These are phyloP conservation scores for Euplexia lucipara DNA, from an alignment of 2,888 invertebrate species.

Conservation along the genomic window DNA sequence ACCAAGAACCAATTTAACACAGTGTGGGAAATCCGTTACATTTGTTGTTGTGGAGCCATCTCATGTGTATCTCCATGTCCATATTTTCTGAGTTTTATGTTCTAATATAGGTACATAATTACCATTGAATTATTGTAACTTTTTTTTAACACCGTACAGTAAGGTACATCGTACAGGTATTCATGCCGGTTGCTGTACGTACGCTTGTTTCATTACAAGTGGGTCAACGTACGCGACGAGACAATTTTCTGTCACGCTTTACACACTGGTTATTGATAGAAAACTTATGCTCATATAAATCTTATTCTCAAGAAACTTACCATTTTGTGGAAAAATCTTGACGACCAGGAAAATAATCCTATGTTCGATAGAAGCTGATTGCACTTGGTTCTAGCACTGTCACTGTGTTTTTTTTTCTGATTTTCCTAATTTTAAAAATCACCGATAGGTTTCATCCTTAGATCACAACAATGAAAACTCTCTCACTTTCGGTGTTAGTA, in stretches of 20 bases:
- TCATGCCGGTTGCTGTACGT: slow-evolving; percentile 72
- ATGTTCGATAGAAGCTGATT: slow-evolving; percentile 65
- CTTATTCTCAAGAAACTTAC: slow-evolving; percentile 70
- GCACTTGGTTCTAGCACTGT: slow-evolving; percentile 82
- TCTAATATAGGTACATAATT: slow-evolving; percentile 22
- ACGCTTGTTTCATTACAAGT: slow-evolving; percentile 71
- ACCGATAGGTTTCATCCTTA: slow-evolving; percentile 82
- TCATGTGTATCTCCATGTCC: slow-evolving; percentile 3
- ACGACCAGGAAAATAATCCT: slow-evolving; percentile 73
- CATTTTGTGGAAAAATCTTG: slow-evolving; percentile 75
- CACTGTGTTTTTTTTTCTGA: slow-evolving; percentile 71
- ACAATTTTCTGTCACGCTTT: slow-evolving; percentile 72
- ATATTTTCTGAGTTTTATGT: slow-evolving; percentile 15
- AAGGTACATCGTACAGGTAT: slow-evolving; percentile 63
- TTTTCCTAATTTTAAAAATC: slow-evolving; percentile 67
- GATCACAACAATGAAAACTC: slow-evolving; percentile 78
- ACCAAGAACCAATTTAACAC: slow-evolving; percentile 7
- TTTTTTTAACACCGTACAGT: slow-evolving; percentile 19
- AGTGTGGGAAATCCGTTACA: slow-evolving; percentile 24
- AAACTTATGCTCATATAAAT: slow-evolving; percentile 29
- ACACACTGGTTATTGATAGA: slow-evolving; percentile 47
- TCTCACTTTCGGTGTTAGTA: slow-evolving; percentile 80
- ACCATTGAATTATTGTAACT: slow-evolving; percentile 16
- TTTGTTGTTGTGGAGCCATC: background rate
- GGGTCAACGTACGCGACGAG: slow-evolving; percentile 78